Evolutionary conservation across 1,140 invertebrate species (phyloP).

Genomic region (Drepana arcuata): DNA sequence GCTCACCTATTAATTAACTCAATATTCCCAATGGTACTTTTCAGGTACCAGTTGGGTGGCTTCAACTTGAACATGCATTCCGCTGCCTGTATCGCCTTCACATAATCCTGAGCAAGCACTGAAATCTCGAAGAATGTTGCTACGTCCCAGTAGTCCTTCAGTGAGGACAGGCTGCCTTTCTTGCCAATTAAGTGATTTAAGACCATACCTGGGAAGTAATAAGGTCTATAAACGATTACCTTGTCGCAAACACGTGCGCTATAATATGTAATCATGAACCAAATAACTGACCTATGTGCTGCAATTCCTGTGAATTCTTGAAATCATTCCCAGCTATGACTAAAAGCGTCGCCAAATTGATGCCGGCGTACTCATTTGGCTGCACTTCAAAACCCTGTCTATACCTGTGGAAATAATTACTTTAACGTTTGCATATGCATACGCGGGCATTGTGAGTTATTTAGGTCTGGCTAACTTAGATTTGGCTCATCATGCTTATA

Average conservation of each 20-base stretch:
- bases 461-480: too few species aligned
- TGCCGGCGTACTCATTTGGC: constrained; percentile 99
- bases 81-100: constrained; percentile 97
- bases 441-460: too few species aligned
- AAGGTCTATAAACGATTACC: background rate
- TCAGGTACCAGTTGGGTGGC: constrained; percentile 98
- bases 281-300: constrained; percentile 79
- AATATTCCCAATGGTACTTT: constrained; percentile 98
- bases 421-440: too few species aligned
- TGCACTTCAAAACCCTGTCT: constrained; percentile 97
- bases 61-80: constrained; percentile 99
- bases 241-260: too few species aligned
- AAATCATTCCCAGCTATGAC: constrained; percentile 99
- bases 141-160: constrained; percentile 99
- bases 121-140: constrained; percentile 99
- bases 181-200: constrained; percentile 98
- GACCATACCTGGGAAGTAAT: constrained; percentile 85
- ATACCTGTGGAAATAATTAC: too few species aligned
- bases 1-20: constrained; percentile 86
- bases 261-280: background rate
- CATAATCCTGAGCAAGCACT: constrained; percentile 96
- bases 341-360: constrained; percentile 97
- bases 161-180: constrained; percentile 93
- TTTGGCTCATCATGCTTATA: too few species aligned
- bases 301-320: constrained; percentile 90